A percentile compares a stretch with the other conserved stretches of the same genome.
Conservation (phyloP, 2,888 invertebrate species). For the Aromia moschata region DNA sequence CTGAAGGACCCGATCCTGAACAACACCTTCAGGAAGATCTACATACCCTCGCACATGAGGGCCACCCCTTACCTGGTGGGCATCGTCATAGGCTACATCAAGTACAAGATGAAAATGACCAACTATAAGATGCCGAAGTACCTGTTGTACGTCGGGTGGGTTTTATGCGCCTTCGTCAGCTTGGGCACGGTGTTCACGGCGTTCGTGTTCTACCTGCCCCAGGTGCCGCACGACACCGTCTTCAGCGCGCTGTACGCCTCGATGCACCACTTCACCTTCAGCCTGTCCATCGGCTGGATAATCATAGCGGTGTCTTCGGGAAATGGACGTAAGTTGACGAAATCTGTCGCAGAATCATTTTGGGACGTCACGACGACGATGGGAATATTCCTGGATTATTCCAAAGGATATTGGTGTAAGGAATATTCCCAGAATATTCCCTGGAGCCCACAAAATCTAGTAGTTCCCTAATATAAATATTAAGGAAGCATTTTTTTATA, state of each 20-base stretch:
- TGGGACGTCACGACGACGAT: too few relatives aligned
- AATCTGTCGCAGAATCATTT: too few relatives aligned
- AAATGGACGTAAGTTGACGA: slow-evolving; percentile 52
- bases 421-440: too few relatives aligned
- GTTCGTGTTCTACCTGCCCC: slow-evolving; percentile 53
- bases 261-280: slow-evolving; percentile 53
- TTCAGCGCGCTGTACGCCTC: slow-evolving; percentile 51
- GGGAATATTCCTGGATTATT: too few relatives aligned
- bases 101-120: slow-evolving; percentile 44
- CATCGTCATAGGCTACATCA: slow-evolving; percentile 50
- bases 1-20: slow-evolving; percentile 49
- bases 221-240: slow-evolving; percentile 41
- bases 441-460: too few relatives aligned
- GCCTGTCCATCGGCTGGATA: slow-evolving; percentile 50
- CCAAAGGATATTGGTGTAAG: too few relatives aligned
- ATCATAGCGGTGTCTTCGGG: slow-evolving; percentile 54
- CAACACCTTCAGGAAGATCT: slow-evolving; percentile 47
- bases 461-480: too few relatives aligned
- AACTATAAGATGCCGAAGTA: slow-evolving; percentile 44
- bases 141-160: slow-evolving; percentile 46
- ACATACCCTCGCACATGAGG: slow-evolving; percentile 53
- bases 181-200: slow-evolving; percentile 46
- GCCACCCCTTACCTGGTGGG: slow-evolving; percentile 53
- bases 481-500: too few relatives aligned
- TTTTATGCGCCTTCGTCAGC: slow-evolving; percentile 37